Evolutionary conservation across 2,888 invertebrate species (phyloP), one percentile per base, ranked within the genome.

Genomic region (Hypolimnas misippus): DNA sequence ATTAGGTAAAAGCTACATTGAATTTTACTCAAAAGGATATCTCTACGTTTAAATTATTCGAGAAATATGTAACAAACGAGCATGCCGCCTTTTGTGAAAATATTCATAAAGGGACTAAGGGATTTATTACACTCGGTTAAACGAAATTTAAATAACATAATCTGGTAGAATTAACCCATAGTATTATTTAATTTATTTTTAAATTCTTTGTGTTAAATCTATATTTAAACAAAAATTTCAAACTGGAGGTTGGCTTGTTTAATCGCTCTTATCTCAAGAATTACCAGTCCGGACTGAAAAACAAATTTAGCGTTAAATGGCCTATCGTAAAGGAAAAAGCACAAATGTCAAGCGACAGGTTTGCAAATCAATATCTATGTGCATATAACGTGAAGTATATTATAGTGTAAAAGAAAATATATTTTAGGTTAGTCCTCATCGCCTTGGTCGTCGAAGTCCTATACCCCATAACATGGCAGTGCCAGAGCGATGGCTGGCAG

Each of bases 391-490:
- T n/a, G n/a, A n/a, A n/a, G n/a, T n/a, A n/a, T n/a, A n/a, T n/a
- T n/a, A n/a, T 33, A 33, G 7, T 33, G 2, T 33, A 33, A 1
- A 33, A 3, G 2, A 33, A 33, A 33, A 7, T 38, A 57, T 56
- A 63, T 72, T 76, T 52, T 89, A 96, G 95, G 96, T 86, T 95
- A 71, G 92, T 94, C 16, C 84, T 95, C 61, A 94, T 95, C 72
- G 94, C 94, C 12, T 83, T 94, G 64, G 94, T 94, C 52, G 94
- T 94, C 75, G 92, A 93, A 72, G 93, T 94, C 63, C 93, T 95
- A 62, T 94, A 94, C 73, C 92, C 93, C 6, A 93, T 94, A 77
- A 94, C 95, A 72, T 95, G 94, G 94, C 93, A 93, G 72, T 97
- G 96, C 81, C 87, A 91, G 64, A 85, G 87, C 59, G 95, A 95